These are phyloP conservation scores for Brachionus asplanchnoidis DNA, from an alignment of 1,140 invertebrate genomes.

Conservation along the genomic window DNA sequence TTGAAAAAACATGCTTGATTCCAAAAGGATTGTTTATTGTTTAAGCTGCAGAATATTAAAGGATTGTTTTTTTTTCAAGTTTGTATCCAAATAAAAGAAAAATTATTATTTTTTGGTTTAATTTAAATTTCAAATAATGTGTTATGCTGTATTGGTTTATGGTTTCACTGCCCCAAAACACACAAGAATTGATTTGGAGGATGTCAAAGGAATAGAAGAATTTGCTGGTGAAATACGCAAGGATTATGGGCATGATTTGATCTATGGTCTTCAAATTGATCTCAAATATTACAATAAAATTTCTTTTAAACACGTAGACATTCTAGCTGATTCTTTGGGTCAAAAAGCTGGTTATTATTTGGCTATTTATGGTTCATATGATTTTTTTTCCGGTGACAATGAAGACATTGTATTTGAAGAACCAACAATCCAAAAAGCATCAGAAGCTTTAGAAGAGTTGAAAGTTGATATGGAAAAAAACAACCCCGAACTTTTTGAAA, in stretches of 20 bases:
- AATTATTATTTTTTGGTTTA: background rate
- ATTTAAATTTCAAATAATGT: background rate
- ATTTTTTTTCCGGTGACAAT: background rate
- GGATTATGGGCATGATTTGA: background rate
- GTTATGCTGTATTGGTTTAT: background rate
- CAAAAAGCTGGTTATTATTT: background rate
- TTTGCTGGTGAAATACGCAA: background rate
- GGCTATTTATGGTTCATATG: background rate
- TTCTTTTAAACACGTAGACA: background rate
- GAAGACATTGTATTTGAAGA: background rate
- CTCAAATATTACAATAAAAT: background rate
- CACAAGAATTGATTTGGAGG: background rate
- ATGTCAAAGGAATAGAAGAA: background rate
- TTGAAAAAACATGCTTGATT: too few species aligned
- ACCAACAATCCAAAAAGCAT: background rate
- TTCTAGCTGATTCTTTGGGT: background rate
- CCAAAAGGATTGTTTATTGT: background rate
- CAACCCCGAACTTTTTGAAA: too few species aligned
- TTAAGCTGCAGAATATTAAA: background rate
- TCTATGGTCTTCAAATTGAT: background rate
- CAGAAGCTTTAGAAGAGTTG: background rate
- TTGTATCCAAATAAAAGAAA: background rate
- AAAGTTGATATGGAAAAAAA: background rate
- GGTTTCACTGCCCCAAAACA: background rate
- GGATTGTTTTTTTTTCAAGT: background rate